Evolutionary conservation across 2,797 vertebrate genomes (phyloP).

Genomic region (Echiichthys vipera): DNA sequence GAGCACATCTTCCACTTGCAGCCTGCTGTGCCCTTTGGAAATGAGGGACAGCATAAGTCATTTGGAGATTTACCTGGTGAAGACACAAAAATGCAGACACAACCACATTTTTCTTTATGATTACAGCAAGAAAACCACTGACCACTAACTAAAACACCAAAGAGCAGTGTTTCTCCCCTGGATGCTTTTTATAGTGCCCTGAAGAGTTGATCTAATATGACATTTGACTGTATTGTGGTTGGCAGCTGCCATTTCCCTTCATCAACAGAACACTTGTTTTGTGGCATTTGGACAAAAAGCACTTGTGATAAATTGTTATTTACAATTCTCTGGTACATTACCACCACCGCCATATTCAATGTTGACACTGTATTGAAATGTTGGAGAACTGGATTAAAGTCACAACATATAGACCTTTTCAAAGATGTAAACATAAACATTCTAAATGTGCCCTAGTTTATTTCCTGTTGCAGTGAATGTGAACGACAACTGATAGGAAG

Average conservation of each 20-base stretch:
- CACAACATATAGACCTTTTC: too few relatives aligned
- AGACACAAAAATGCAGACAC: slow-evolving; percentile 18
- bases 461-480: too few relatives aligned
- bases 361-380: background rate
- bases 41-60: slow-evolving; percentile 51
- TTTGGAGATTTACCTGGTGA: slow-evolving; percentile 57
- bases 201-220: slow-evolving; percentile 5
- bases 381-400: background rate
- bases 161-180: background rate
- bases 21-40: slow-evolving; percentile 69
- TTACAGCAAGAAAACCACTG: slow-evolving; percentile 13
- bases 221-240: slow-evolving; percentile 8
- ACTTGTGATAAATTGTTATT: background rate
- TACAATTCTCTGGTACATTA: too few relatives aligned
- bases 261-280: background rate
- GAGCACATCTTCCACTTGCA: slow-evolving; percentile 65
- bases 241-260: slow-evolving; percentile 21
- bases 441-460: too few relatives aligned
- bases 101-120: slow-evolving; percentile 1
- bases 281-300: background rate
- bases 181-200: background rate
- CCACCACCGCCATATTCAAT: background rate
- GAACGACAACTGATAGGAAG: too few relatives aligned
- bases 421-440: too few relatives aligned
- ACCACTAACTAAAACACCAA: background rate